These are phyloP conservation scores for Cochlearius cochlearius DNA, from an alignment of 2,113 vertebrate species.

Conservation along the genomic window DNA sequence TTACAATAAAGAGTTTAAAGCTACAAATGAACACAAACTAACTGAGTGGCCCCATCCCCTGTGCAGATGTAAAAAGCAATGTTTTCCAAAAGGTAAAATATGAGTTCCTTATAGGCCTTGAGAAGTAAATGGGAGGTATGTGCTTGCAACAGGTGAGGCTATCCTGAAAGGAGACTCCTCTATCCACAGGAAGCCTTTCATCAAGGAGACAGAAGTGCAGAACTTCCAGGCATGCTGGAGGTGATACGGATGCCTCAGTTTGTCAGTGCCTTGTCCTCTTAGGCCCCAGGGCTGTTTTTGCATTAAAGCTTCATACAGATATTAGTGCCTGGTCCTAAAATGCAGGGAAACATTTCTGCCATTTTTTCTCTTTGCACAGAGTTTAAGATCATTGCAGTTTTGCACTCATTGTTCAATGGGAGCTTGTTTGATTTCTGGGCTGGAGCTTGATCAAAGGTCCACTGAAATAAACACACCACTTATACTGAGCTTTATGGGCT, in stretches of 20 bases:
- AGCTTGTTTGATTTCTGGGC: background rate
- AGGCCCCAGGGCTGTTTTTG: background rate
- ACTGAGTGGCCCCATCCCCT: background rate
- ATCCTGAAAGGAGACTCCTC: background rate
- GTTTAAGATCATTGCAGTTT: background rate
- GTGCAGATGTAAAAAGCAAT: background rate
- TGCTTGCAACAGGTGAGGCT: background rate
- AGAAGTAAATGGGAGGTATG: background rate
- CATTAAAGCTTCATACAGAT: background rate
- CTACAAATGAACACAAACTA: background rate
- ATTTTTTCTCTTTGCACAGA: background rate
- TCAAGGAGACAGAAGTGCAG: background rate
- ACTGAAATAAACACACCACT: background rate
- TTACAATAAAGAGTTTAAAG: background rate
- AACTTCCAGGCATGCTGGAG: background rate
- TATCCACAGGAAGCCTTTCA: background rate
- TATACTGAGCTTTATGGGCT: background rate
- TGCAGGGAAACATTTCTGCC: background rate
- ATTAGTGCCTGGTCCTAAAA: background rate
- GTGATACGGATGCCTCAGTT: background rate
- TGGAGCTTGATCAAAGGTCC: background rate
- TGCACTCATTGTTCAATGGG: background rate
- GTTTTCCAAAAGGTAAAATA: background rate
- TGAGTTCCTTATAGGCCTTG: fast-evolving
- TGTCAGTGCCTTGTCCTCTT: background rate